phyloP scores from a whole-genome alignment of 2,888 invertebrate species.

The Idaea dimidiata region DNA sequence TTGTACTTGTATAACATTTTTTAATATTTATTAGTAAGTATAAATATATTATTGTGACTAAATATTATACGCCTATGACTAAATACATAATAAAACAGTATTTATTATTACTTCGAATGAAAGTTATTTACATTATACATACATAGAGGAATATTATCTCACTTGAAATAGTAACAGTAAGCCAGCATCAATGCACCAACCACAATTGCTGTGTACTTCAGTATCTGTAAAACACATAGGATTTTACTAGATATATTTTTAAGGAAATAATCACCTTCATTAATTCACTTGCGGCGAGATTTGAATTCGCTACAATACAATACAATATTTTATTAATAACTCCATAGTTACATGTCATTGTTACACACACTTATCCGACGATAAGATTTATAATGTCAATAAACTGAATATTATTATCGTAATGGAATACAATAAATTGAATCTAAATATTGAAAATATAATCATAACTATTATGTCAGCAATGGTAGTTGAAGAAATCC shows the following conservation, averaged over 20 bases:
- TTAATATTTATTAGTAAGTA: background rate
- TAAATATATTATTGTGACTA: too few relatives aligned
- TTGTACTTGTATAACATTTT: background rate
- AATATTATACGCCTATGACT: background rate
- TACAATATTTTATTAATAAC: too few relatives aligned
- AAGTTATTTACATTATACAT: background rate
- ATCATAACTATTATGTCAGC: too few relatives aligned
- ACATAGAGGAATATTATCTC: background rate
- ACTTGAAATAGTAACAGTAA: slow-evolving; percentile 2
- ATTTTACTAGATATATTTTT: background rate
- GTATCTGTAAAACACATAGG: slow-evolving; percentile 37
- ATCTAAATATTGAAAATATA: too few relatives aligned
- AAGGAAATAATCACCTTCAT: background rate
- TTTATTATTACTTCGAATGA: background rate
- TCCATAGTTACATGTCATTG: too few relatives aligned
- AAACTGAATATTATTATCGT: too few relatives aligned
- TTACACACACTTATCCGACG: too few relatives aligned
- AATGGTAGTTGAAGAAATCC: too few relatives aligned
- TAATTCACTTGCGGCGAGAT: too few relatives aligned
- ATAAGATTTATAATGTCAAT: too few relatives aligned
- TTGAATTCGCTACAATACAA: too few relatives aligned
- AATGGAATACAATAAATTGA: too few relatives aligned
- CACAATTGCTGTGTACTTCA: slow-evolving; percentile 26
- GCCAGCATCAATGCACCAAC: slow-evolving; percentile 10
- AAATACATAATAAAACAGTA: background rate